Percentiles rank a stretch among this genome's conserved stretches.
phyloP scores from a whole-genome alignment of 2,113 vertebrate species.

The Stigmatopora nigra region DNA sequence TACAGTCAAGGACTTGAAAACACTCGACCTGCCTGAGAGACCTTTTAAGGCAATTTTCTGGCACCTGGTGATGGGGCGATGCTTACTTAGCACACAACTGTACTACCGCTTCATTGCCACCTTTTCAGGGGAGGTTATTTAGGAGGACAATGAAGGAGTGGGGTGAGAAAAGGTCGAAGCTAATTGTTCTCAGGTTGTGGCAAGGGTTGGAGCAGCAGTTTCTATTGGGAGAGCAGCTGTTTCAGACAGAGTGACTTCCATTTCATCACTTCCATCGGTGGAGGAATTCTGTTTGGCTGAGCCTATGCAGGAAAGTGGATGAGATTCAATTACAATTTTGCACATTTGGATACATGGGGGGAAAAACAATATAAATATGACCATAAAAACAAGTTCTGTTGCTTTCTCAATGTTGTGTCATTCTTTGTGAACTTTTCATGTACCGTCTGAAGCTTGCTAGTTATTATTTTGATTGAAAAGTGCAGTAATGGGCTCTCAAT shows the following conservation, averaged over 20 bases:
- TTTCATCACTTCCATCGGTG: constrained; percentile 28
- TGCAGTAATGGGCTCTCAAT: too few relatives aligned
- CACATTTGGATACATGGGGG: background rate
- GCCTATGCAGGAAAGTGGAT: constrained; percentile 19
- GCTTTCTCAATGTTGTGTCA: too few relatives aligned
- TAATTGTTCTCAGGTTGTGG: constrained; percentile 45
- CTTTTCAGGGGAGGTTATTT: constrained; percentile 9
- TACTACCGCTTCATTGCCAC: constrained; percentile 21
- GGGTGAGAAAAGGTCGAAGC: background rate
- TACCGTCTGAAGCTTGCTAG: too few relatives aligned
- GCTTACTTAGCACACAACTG: constrained; percentile 8
- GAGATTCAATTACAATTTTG: background rate
- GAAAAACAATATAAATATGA: too few relatives aligned
- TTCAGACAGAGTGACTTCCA: constrained; percentile 51
- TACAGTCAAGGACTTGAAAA: constrained; percentile 6
- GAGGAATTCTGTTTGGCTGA: constrained; percentile 20
- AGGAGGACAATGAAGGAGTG: background rate
- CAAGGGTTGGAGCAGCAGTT: constrained; percentile 42
- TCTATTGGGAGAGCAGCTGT: constrained; percentile 40
- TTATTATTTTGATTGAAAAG: too few relatives aligned
- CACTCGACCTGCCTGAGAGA: constrained; percentile 4
- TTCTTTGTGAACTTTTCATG: too few relatives aligned
- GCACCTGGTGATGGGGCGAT: background rate
- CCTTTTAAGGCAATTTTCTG: background rate
- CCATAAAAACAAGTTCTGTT: too few relatives aligned